Conservation (phyloP, 2,113 vertebrate species). For the Phoxinus phoxinus region DNA sequence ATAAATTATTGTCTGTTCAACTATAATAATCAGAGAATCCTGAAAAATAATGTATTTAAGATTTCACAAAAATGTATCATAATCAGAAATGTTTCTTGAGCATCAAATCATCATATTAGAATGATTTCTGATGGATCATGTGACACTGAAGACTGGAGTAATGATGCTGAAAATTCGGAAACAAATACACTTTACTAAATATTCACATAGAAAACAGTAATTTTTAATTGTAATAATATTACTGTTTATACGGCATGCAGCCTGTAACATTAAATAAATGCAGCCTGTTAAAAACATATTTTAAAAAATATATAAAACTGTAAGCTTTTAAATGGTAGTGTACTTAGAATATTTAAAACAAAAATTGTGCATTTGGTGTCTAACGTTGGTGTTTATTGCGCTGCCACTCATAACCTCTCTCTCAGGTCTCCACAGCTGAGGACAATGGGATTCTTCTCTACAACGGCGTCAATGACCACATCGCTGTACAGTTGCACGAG, state of each 20-base stretch:
- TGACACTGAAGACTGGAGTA: background rate
- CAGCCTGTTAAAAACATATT: too few relatives aligned
- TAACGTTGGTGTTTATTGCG: too few relatives aligned
- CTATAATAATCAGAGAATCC: background rate
- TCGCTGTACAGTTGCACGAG: slow-evolving; percentile 94
- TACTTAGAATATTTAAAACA: too few relatives aligned
- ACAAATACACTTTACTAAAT: background rate
- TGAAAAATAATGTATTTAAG: background rate
- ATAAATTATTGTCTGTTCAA: background rate
- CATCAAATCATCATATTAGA: background rate
- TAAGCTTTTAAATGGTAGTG: too few relatives aligned
- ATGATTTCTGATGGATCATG: background rate
- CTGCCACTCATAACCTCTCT: background rate
- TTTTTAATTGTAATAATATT: background rate
- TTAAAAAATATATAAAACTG: too few relatives aligned
- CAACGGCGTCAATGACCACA: slow-evolving; percentile 94
- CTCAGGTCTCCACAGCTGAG: slow-evolving; percentile 94
- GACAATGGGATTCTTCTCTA: slow-evolving; percentile 96
- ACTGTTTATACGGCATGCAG: background rate
- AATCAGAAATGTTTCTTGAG: background rate
- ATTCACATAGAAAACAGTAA: background rate
- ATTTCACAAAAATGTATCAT: background rate
- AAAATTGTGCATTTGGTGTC: too few relatives aligned
- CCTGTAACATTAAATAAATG: background rate
- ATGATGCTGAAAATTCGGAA: background rate